phyloP scores from a whole-genome alignment of 2,888 invertebrate species.

The Clostera curtula region DNA sequence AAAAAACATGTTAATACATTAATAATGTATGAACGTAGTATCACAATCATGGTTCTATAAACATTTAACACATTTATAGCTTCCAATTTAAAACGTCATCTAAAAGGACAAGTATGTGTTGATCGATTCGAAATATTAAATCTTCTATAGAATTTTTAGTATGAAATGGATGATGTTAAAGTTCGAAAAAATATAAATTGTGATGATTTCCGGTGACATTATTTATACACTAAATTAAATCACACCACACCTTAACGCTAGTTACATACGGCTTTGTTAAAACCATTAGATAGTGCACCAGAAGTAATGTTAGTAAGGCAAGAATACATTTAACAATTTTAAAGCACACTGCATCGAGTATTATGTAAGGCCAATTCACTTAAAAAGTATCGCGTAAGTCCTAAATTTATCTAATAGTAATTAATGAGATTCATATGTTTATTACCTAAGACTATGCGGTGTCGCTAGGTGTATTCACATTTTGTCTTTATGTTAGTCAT shows the following conservation, averaged over 20 bases:
- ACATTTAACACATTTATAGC: too few species aligned
- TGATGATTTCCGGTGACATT: too few species aligned
- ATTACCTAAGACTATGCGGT: constrained; percentile 3
- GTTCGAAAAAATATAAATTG: too few species aligned
- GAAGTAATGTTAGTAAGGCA: constrained; percentile 10
- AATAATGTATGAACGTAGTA: too few species aligned
- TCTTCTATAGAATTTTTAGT: too few species aligned
- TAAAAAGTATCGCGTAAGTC: constrained; percentile 13
- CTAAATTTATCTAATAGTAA: constrained; percentile 11
- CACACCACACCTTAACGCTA: constrained; percentile 71
- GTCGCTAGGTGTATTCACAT: constrained; percentile 35
- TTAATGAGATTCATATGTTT: constrained; percentile 11
- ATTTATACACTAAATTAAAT: constrained; percentile 32
- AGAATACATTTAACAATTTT: constrained; percentile 15
- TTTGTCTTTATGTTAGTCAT: constrained; percentile 55
- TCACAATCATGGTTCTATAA: too few species aligned
- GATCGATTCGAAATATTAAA: too few species aligned
- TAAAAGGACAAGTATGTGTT: too few species aligned
- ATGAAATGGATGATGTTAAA: too few species aligned
- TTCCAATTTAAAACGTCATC: too few species aligned
- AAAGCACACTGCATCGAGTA: constrained; percentile 12
- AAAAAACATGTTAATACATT: too few species aligned
- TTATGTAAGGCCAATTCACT: constrained; percentile 6
- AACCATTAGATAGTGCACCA: constrained; percentile 24
- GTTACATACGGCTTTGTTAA: constrained; percentile 54